These are phyloP conservation scores for Coranthus polyacanthus DNA, from an alignment of 2,797 vertebrate genomes.

Conservation along the genomic window DNA sequence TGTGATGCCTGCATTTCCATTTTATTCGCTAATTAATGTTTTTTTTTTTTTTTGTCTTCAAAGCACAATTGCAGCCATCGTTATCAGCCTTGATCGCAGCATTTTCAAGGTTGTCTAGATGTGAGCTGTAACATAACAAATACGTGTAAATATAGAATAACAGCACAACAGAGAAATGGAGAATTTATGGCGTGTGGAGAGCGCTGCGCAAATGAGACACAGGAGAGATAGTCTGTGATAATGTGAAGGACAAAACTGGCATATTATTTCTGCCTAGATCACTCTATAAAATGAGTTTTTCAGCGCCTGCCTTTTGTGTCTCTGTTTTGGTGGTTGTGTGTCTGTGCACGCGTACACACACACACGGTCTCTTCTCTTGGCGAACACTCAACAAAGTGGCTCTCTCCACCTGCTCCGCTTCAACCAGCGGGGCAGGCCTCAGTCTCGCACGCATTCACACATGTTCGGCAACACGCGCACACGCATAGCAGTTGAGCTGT, in stretches of 20 bases:
- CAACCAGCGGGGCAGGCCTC: constrained; percentile 59
- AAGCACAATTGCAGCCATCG: constrained; percentile 74
- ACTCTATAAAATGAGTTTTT: constrained; percentile 50
- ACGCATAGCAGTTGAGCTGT: constrained; percentile 47
- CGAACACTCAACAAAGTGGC: constrained; percentile 57
- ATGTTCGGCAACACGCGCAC: not conserved
- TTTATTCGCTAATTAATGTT: constrained; percentile 79
- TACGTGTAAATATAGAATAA: constrained; percentile 80
- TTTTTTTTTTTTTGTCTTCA: constrained; percentile 77
- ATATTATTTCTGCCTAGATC: constrained; percentile 64
- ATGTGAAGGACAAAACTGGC: constrained; percentile 79
- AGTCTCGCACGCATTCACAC: constrained; percentile 17
- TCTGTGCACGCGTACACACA: too few species aligned
- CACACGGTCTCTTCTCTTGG: too few species aligned
- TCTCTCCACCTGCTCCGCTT: constrained; percentile 70
- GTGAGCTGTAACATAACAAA: constrained; percentile 75
- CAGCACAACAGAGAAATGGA: constrained; percentile 74
- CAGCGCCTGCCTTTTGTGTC: constrained; percentile 27
- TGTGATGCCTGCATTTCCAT: constrained; percentile 68
- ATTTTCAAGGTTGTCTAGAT: constrained; percentile 80
- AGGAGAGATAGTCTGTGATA: constrained; percentile 68
- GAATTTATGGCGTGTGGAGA: constrained; percentile 66
- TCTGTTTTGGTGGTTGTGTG: constrained; percentile 27
- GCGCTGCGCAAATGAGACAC: constrained; percentile 72
- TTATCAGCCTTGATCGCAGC: constrained; percentile 76